Base-by-base conservation (phyloP, 2,797 vertebrate species). In the Eulemur mongoz region DNA sequence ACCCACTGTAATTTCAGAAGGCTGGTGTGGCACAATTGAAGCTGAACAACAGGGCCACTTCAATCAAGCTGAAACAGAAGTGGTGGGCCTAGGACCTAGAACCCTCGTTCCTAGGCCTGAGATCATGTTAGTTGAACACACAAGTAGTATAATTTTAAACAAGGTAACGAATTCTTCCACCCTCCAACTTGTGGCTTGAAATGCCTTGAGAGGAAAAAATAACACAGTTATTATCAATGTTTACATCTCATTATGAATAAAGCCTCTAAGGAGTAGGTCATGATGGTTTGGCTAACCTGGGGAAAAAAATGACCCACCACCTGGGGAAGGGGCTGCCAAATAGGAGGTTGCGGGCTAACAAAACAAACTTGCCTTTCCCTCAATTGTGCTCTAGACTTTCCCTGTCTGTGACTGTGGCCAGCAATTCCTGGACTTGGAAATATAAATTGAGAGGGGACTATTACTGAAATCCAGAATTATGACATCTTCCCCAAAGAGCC, bases 171-270 rank as follows among this genome's bases (percentile, higher is more conserved):
- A 10, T 45, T 78, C 40, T 96, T 94, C 25, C 3, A 25, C 25
- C 17, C 18, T 84, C 38, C 72, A 96, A 70, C 20, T 86, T 93
- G 45, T 84, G 69, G 25, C 43, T 96, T 94, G 14, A 85, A 95
- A 82, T 79, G 50, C 48, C 13, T 92, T 78, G 48, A 17, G 78
- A 78, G 18, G 43, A 93, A 95, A 87, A 89, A 91, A 82, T 30
- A 94, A 32, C 2, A 17, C 12, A 91, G n/a, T 25, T 65, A 73
- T 78, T 82, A 73, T 61, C 54, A 80, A 2, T 69, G 23, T 94
- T 95, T 91, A 43, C 57, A 52, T 83, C 25, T 76, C 94, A 18
- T 65, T 80, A 54, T 45, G 35, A 93, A 93, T 87, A 45, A 94
- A 95, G 12, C 17, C 11, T 85, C n/a, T 69, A 91, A 93, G 61